Conservation (phyloP, 2,113 vertebrate genomes). For the Peromyscus maniculatus region DNA sequence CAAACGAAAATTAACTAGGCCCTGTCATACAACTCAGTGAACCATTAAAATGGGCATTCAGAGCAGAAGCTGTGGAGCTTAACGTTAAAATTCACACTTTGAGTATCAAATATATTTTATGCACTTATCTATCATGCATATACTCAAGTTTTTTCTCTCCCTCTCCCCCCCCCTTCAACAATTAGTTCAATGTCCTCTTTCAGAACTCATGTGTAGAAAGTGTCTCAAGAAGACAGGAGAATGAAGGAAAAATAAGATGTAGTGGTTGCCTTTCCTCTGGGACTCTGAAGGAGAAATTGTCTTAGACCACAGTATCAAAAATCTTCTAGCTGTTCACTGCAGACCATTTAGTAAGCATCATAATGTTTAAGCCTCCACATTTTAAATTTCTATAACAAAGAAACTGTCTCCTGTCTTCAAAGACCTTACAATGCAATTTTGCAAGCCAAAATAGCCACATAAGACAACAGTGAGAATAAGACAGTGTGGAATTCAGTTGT, state of each 20-base stretch:
- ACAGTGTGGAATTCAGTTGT: background rate
- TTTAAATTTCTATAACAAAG: background rate
- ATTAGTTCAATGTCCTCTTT: background rate
- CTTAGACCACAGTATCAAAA: background rate
- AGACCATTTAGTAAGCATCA: background rate
- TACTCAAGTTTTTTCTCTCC: too few species aligned
- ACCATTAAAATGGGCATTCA: background rate
- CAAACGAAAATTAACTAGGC: background rate
- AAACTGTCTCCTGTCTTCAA: background rate
- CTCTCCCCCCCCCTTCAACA: background rate
- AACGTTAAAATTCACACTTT: background rate
- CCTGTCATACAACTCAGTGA: background rate
- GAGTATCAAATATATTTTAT: background rate
- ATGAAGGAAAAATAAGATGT: conserved; percentile 4
- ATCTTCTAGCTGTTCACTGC: background rate
- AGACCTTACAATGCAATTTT: background rate
- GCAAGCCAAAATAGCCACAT: background rate
- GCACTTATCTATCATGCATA: background rate
- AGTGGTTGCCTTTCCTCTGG: background rate
- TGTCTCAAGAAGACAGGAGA: conserved; percentile 1
- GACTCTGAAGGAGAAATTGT: background rate
- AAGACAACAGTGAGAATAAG: background rate
- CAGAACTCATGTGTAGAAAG: background rate
- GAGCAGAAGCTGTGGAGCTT: background rate
- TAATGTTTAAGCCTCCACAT: background rate